A percentile compares a stretch with the other conserved stretches of the same genome.
phyloP scores from a whole-genome alignment of 1,140 invertebrate genomes.

The Drosophila navojoa region DNA sequence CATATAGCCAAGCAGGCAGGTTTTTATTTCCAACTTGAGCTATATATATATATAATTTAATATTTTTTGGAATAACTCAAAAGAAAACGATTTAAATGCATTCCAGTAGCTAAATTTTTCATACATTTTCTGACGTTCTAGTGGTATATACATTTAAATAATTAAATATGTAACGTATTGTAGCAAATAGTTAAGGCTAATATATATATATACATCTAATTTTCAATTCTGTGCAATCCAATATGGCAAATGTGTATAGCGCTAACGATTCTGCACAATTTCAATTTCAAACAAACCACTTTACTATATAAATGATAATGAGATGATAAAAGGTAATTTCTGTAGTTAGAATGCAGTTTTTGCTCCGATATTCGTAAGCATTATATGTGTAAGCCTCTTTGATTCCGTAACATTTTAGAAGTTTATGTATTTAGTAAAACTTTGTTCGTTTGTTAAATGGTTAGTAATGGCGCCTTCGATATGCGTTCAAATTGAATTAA shows the following conservation, averaged over 20 bases:
- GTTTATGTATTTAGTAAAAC: slow-evolving; percentile 51
- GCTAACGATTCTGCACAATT: slow-evolving; percentile 26
- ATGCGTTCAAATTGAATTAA: slow-evolving; percentile 52
- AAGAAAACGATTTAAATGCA: slow-evolving; percentile 56
- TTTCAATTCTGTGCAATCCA: slow-evolving; percentile 45
- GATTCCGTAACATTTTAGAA: slow-evolving; percentile 66
- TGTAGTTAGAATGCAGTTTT: slow-evolving; percentile 64
- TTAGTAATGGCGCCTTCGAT: slow-evolving; percentile 37
- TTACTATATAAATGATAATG: slow-evolving; percentile 36
- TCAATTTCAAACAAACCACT: slow-evolving; percentile 14
- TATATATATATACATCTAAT: slow-evolving; percentile 61
- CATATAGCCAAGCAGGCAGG: slow-evolving; percentile 8
- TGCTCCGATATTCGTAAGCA: slow-evolving; percentile 70
- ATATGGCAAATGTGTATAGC: slow-evolving; percentile 20
- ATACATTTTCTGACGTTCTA: slow-evolving; percentile 61
- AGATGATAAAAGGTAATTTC: slow-evolving; percentile 35
- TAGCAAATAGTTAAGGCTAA: slow-evolving; percentile 41
- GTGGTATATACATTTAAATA: slow-evolving; percentile 26
- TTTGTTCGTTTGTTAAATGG: slow-evolving; percentile 64
- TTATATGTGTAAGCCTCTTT: slow-evolving; percentile 63
- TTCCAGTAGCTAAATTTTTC: slow-evolving; percentile 73
- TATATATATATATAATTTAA: slow-evolving; percentile 6
- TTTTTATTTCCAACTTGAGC: slow-evolving; percentile 22
- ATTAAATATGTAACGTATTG: slow-evolving; percentile 6
- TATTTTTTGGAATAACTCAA: slow-evolving; percentile 13